phyloP scores from a whole-genome alignment of 2,888 invertebrate genomes.

The Trilocha varians region DNA sequence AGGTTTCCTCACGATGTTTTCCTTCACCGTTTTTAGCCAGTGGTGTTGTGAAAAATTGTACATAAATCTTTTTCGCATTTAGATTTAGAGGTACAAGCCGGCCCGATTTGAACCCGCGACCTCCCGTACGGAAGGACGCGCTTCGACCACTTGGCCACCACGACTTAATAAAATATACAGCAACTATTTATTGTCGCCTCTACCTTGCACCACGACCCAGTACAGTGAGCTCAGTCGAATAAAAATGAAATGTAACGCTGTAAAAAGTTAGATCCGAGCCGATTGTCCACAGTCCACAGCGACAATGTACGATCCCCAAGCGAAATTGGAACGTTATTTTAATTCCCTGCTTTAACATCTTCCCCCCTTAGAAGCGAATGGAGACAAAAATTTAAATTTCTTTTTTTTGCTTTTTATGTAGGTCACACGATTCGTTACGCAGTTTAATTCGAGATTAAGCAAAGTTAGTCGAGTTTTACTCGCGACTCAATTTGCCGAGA shows the following conservation, averaged over 20 bases:
- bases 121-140: too few relatives aligned
- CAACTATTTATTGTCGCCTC: background rate
- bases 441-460: constrained; percentile 15
- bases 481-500: constrained; percentile 2
- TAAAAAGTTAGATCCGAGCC: constrained; percentile 35
- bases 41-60: too few relatives aligned
- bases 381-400: constrained; percentile 11
- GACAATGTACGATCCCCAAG: constrained; percentile 13
- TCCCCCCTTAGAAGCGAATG: background rate
- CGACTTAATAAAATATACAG: too few relatives aligned
- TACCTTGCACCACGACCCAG: constrained; percentile 14
- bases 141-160: too few relatives aligned
- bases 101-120: too few relatives aligned
- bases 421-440: constrained; percentile 1
- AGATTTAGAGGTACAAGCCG: too few relatives aligned
- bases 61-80: too few relatives aligned
- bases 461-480: constrained; percentile 3
- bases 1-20: too few relatives aligned
- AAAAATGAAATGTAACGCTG: constrained; percentile 55
- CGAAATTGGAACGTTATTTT: constrained; percentile 23
- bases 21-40: too few relatives aligned
- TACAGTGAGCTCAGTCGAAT: constrained; percentile 32
- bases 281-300: constrained; percentile 15
- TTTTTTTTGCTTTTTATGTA: constrained; percentile 1
- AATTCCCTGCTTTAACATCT: constrained; percentile 18